A percentile compares a stretch with the other conserved stretches of the same genome.
Evolutionary conservation across 1,140 invertebrate species (phyloP).

Genomic region (Drosophila nannoptera): DNA sequence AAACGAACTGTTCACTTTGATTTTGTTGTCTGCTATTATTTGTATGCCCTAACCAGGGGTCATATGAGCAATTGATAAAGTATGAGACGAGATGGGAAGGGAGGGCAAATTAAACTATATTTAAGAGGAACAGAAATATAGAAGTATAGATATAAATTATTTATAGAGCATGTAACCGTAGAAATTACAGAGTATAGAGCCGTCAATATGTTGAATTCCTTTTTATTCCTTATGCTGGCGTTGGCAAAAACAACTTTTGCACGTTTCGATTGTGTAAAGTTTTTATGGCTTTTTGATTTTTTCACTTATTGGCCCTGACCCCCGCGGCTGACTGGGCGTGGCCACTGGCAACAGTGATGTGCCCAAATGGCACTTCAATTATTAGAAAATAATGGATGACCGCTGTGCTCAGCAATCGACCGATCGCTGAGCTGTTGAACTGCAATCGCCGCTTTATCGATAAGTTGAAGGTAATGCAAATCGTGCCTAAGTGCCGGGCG

Average conservation of each 20-base stretch:
- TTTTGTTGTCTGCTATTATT: slow-evolving; percentile 65
- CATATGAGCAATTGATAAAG: slow-evolving; percentile 13
- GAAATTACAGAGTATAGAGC: neutral
- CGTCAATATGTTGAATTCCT: slow-evolving; percentile 1
- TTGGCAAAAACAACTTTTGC: slow-evolving; percentile 77
- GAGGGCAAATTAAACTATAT: too few species aligned
- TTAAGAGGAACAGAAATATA: neutral
- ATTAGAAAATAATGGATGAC: slow-evolving; percentile 74
- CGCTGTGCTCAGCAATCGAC: slow-evolving; percentile 18
- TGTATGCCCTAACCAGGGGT: slow-evolving; percentile 7
- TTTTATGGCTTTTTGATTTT: slow-evolving; percentile 79
- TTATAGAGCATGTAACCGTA: neutral
- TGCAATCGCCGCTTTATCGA: slow-evolving; percentile 24
- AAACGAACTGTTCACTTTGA: slow-evolving; percentile 65
- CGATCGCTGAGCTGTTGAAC: slow-evolving; percentile 8
- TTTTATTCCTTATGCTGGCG: slow-evolving; percentile 60
- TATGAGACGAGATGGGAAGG: neutral
- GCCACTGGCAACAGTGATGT: slow-evolving; percentile 5
- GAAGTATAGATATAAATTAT: neutral
- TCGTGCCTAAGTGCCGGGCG: slow-evolving; percentile 64
- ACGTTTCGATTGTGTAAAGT: slow-evolving; percentile 78
- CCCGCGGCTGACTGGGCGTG: neutral
- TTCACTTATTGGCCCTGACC: slow-evolving; percentile 66
- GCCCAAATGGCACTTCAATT: slow-evolving; percentile 69
- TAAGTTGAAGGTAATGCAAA: slow-evolving; percentile 59